Evolutionary conservation across 1,140 invertebrate genomes (phyloP), one percentile per base, ranked within the genome.

Genomic region (Pseudomyrmex sp.): DNA sequence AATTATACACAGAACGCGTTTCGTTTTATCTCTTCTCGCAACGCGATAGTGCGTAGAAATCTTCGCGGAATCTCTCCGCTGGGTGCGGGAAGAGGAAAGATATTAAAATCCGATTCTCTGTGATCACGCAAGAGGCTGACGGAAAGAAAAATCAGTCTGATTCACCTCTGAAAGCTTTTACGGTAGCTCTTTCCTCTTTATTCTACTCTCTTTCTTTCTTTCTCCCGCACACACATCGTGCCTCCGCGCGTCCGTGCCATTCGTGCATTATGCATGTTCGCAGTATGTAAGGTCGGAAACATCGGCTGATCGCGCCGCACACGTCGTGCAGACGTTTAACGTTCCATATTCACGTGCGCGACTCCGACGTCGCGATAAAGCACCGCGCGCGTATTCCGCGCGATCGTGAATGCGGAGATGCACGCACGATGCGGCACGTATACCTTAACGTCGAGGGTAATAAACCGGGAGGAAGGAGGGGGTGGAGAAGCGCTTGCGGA

Each of bases 361-460:
- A 18, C 54, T 80, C 44, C 46, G 26, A 35, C 44, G 26, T 74
- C n/a, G 4, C 74, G 59, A 82, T 44, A 63, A 74, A 69, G 59
- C 68, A 20, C 72, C 23, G 58, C 20, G 48, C 58, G 23, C 26
- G 46, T 20, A 63, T 82, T 26, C 58, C 35, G 35, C 35, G 35
- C 35, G 58, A 82, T 82, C 79, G 59, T 44, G 72, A 75, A 82
- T 75, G 26, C 79, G 20, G 70, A 56, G 59, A 63, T 75, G 61
- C 62, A 10, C 46, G 9, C 56, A 12, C 54, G 35, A 12, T 70
- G 18, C 68, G 26, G 59, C 46, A 54, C 76, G 52, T 70, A 18
- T 18, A 70, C 44, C 72, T 23, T 74, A 54, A 20, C 12, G 48
- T 70, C 79, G 50, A 35, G 79, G 59, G 58, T 82, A 82, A 82